Percentiles rank a stretch among this genome's conserved stretches.
Conservation (phyloP, 2,113 vertebrate species). For the Caracal caracal region DNA sequence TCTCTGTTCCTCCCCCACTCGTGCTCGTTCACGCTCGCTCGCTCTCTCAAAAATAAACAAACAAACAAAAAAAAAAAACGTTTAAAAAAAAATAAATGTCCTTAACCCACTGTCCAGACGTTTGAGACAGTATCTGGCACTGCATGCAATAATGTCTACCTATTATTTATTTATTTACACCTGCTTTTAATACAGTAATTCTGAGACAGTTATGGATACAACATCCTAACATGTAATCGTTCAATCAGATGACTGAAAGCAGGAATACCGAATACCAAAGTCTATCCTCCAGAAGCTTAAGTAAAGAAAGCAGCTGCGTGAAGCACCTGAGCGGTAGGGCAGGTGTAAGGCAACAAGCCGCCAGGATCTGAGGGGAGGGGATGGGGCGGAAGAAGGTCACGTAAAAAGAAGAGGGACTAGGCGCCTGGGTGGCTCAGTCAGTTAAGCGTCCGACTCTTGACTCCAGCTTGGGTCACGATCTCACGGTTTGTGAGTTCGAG, state of each 20-base stretch:
- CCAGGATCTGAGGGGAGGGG: background rate
- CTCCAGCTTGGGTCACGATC: no score
- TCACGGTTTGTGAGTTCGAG: no score
- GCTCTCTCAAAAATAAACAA: no score
- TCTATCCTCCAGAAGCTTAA: background rate
- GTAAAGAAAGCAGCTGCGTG: no score
- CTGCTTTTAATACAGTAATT: background rate
- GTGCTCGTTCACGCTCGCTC: no score
- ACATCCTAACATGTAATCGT: background rate
- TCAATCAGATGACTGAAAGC: background rate
- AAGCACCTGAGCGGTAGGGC: background rate
- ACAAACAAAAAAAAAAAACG: no score
- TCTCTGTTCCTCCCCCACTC: no score
- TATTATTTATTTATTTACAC: background rate
- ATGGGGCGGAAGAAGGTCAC: background rate
- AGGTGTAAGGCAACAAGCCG: background rate
- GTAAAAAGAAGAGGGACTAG: background rate
- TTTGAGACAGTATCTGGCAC: background rate
- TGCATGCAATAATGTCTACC: background rate
- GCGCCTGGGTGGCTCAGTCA: no score
- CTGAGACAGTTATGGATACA: background rate
- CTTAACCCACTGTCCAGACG: background rate
- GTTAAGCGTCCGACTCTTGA: no score
- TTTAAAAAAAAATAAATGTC: background rate
- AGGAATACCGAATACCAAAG: background rate